Conservation (phyloP, 2,113 vertebrate species). For the Glaucidium brasilianum region DNA sequence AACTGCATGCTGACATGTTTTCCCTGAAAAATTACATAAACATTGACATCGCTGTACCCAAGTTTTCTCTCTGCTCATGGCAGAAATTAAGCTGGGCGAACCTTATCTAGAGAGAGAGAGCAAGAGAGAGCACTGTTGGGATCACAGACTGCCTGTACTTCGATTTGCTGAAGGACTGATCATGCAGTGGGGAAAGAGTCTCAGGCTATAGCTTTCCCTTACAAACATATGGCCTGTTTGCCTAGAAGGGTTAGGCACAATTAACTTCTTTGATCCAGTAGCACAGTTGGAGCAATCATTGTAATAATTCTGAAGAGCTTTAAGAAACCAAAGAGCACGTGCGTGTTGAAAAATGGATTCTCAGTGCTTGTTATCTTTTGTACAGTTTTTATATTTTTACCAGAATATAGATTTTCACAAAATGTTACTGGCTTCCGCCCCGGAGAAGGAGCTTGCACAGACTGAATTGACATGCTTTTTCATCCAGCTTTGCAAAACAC, state of each 20-base stretch:
- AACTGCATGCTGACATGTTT: neutral
- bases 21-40: neutral
- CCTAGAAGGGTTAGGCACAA: neutral
- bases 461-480: neutral
- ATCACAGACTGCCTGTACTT: neutral
- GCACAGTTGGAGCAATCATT: neutral
- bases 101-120: neutral
- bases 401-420: neutral
- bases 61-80: neutral
- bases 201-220: neutral
- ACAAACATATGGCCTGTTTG: neutral
- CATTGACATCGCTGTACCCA: neutral
- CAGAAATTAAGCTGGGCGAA: neutral
- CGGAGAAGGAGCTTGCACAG: neutral
- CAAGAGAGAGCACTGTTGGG: neutral
- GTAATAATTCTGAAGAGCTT: neutral
- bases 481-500: neutral
- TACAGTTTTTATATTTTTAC: neutral
- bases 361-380: neutral
- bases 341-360: neutral
- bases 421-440: neutral
- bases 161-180: neutral
- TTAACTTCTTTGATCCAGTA: neutral
- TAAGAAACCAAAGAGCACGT: neutral
- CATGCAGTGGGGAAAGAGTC: neutral